A percentile compares a stretch with the other conserved stretches of the same genome.
Evolutionary conservation across 2,888 invertebrate genomes (phyloP).

Genomic region (Harmothoe impar): DNA sequence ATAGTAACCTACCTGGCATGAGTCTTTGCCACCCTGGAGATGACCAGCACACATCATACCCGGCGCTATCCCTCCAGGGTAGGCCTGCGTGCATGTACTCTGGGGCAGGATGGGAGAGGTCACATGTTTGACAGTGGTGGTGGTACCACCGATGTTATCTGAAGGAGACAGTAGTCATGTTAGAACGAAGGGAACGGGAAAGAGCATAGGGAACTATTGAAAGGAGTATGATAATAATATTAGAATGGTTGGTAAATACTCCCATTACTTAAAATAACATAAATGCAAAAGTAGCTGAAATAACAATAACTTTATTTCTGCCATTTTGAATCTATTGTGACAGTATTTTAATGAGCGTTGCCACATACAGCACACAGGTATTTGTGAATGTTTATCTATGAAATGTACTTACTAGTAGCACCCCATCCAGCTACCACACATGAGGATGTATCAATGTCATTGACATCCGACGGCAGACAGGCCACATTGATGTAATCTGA

Average conservation of each 20-base stretch:
- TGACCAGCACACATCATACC: slow-evolving; percentile 57
- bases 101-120: neutral
- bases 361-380: too few relatives aligned
- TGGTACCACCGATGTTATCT: neutral
- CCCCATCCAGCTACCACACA: slow-evolving; percentile 35
- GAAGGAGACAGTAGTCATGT: neutral
- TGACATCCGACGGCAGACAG: neutral
- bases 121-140: neutral
- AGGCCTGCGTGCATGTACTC: neutral
- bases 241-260: too few relatives aligned
- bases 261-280: too few relatives aligned
- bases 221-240: too few relatives aligned
- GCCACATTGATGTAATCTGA: slow-evolving; percentile 44
- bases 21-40: slow-evolving; percentile 10
- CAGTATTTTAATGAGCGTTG: too few relatives aligned
- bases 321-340: too few relatives aligned
- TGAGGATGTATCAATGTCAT: neutral
- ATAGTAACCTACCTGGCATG: slow-evolving; percentile 27
- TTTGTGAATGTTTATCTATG: too few relatives aligned
- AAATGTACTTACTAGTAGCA: neutral
- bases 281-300: too few relatives aligned
- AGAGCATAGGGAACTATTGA: too few relatives aligned
- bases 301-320: too few relatives aligned
- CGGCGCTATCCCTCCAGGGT: neutral
- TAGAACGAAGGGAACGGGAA: too few relatives aligned